Conservation (phyloP, 2,888 invertebrate species). For the Zygothrica quintamaculata region DNA sequence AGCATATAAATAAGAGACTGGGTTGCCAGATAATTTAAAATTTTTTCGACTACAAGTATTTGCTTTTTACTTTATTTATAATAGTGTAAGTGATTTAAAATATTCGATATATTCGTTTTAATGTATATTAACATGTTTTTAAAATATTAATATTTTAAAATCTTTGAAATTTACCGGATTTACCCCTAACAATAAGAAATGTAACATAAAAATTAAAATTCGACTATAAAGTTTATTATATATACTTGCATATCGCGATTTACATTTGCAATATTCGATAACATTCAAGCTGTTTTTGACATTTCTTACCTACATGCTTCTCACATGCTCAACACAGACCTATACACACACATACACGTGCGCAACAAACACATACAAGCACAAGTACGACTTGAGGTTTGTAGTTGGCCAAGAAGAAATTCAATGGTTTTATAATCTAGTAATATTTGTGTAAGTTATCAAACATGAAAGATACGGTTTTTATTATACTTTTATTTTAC, state of each 20-base stretch:
- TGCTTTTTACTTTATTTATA: too few relatives aligned
- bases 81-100: too few relatives aligned
- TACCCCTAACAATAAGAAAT: too few relatives aligned
- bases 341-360: constrained; percentile 21
- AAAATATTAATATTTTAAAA: too few relatives aligned
- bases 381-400: constrained; percentile 34
- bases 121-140: neutral
- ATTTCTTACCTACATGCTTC: constrained; percentile 35
- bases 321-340: constrained; percentile 33
- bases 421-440: constrained; percentile 54
- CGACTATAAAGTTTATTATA: too few relatives aligned
- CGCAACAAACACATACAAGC: constrained; percentile 42
- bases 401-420: constrained; percentile 57
- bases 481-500: constrained; percentile 23
- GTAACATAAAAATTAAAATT: too few relatives aligned
- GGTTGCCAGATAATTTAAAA: constrained; percentile 32
- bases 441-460: constrained; percentile 66
- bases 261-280: constrained; percentile 21
- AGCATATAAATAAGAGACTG: constrained; percentile 46
- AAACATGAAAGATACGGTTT: constrained; percentile 46
- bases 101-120: neutral
- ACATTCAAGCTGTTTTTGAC: constrained; percentile 61
- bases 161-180: too few relatives aligned
- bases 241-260: constrained; percentile 1
- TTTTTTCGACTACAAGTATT: constrained; percentile 4